Conservation (phyloP, 2,888 invertebrate species). For the Drosophila falleni region DNA sequence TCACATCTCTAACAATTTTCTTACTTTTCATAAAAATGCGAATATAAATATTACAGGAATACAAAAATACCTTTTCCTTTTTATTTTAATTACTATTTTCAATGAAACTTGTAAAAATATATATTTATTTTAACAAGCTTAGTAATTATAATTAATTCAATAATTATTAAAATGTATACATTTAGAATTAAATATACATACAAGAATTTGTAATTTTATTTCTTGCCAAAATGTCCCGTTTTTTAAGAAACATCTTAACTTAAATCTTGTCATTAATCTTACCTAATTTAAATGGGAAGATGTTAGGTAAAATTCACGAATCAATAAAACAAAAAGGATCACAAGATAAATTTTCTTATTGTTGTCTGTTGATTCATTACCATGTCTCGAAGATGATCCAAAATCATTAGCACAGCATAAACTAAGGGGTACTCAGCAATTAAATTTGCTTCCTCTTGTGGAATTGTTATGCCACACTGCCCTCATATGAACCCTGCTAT, state of each 20-base stretch:
- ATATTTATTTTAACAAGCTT: too few species aligned
- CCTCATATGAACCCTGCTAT: slow-evolving; percentile 12
- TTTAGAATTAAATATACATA: too few species aligned
- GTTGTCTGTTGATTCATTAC: neutral
- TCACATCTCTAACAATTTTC: neutral
- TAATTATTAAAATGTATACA: too few species aligned
- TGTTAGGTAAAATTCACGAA: neutral
- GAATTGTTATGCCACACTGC: slow-evolving; percentile 8
- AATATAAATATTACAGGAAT: neutral
- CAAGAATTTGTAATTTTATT: too few species aligned
- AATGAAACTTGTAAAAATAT: too few species aligned
- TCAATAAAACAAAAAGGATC: neutral
- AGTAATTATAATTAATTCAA: too few species aligned
- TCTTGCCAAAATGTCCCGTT: too few species aligned
- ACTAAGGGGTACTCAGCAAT: slow-evolving; percentile 8
- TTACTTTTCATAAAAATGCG: neutral
- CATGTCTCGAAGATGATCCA: slow-evolving; percentile 1
- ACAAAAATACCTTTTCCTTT: neutral
- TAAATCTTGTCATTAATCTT: neutral
- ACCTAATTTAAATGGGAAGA: neutral
- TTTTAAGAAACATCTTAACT: too few species aligned
- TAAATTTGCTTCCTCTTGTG: neutral
- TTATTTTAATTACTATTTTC: too few species aligned
- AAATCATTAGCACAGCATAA: slow-evolving; percentile 29
- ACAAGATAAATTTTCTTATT: neutral